phyloP scores from a whole-genome alignment of 1,140 invertebrate genomes.

The Ganaspis sp. region DNA sequence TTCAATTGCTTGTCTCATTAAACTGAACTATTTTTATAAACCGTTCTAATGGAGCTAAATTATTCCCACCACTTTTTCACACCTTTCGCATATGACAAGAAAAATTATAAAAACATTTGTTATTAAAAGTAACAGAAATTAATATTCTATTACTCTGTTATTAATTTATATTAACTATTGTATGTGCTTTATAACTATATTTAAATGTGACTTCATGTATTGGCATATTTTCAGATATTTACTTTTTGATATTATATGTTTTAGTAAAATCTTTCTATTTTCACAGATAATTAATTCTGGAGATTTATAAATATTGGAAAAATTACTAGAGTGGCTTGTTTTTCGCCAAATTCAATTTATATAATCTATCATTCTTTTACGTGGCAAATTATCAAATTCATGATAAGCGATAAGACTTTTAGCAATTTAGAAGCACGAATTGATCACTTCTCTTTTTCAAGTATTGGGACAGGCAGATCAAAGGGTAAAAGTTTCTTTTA shows the following conservation, averaged over 20 bases:
- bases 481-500: conserved; percentile 1
- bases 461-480: not conserved
- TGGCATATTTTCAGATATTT: no score
- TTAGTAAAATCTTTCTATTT: no score
- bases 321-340: not conserved
- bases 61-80: not conserved
- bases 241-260: no score
- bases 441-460: conserved; percentile 6
- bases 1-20: not conserved
- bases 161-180: no score
- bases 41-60: conserved; percentile 9
- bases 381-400: not conserved
- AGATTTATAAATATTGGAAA: not conserved
- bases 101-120: not conserved
- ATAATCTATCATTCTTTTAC: not conserved
- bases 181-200: no score
- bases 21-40: conserved; percentile 9
- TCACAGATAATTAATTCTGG: not conserved
- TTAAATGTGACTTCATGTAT: no score
- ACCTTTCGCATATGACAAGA: not conserved
- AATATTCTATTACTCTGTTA: no score
- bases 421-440: conserved; percentile 4
- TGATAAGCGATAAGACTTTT: conserved; percentile 2
- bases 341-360: not conserved
- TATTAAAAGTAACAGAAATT: no score